These are phyloP conservation scores for Abrostola triplasia DNA, from an alignment of 2,888 invertebrate genomes.

Conservation along the genomic window DNA sequence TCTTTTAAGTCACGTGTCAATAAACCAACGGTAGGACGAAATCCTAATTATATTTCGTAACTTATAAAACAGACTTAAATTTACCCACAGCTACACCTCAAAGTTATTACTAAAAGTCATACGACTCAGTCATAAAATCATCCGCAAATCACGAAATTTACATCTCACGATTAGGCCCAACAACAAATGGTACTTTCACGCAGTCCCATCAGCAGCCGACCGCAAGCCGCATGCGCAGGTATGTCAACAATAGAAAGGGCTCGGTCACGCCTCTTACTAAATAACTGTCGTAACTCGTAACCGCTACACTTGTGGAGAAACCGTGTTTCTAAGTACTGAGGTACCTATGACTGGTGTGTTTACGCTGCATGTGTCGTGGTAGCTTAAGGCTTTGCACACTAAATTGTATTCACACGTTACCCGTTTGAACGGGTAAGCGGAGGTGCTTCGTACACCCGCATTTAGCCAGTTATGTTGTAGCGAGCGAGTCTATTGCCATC, in stretches of 20 bases:
- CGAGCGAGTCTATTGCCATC: too few species aligned
- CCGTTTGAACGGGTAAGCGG: too few species aligned
- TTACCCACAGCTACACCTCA: too few species aligned
- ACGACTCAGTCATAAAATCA: constrained; percentile 12
- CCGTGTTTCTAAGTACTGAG: constrained; percentile 15
- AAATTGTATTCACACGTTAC: too few species aligned
- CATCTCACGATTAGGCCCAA: constrained; percentile 17
- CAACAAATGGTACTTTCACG: constrained; percentile 38
- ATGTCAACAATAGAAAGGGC: constrained; percentile 58
- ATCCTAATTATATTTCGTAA: too few species aligned
- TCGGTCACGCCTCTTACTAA: constrained; percentile 47
- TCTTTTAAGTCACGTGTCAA: too few species aligned
- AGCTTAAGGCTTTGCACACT: too few species aligned
- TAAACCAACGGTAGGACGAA: too few species aligned
- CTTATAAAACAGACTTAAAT: too few species aligned
- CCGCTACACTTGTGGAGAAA: constrained; percentile 31
- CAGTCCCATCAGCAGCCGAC: constrained; percentile 41
- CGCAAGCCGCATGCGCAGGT: constrained; percentile 44
- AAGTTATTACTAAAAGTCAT: not conserved
- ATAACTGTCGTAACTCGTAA: constrained; percentile 32
- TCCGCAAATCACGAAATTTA: constrained; percentile 8
- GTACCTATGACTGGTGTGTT: constrained; percentile 7
- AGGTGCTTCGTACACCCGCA: too few species aligned
- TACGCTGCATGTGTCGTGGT: constrained; percentile 11
- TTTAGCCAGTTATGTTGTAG: too few species aligned